These are phyloP conservation scores for Heliocidaris erythrogramma DNA, from an alignment of 35 echinoderm and acorn worm genomes.

Conservation along the genomic window DNA sequence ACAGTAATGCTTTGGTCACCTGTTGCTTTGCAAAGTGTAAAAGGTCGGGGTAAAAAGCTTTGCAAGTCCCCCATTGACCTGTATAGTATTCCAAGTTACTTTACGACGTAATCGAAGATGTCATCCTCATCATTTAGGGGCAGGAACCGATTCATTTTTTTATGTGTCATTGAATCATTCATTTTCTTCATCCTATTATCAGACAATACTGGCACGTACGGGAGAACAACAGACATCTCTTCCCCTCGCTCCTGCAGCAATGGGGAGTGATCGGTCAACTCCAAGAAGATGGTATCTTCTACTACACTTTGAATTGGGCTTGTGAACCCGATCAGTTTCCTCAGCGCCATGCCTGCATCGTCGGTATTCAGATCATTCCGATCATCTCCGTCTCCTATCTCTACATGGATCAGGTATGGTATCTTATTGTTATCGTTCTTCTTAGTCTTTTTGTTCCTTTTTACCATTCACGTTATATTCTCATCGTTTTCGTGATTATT, in stretches of 20 bases:
- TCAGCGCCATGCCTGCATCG: constrained; percentile 80
- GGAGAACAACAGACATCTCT: constrained; percentile 70
- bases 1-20: no score
- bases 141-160: no score
- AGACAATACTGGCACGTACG: constrained; percentile 75
- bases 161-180: no score
- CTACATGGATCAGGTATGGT: constrained; percentile 75
- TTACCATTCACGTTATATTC: no score
- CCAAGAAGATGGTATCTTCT: constrained; percentile 86
- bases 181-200: background rate
- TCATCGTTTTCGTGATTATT: background rate
- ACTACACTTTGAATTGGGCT: constrained; percentile 84
- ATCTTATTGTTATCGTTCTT: background rate
- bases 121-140: no score
- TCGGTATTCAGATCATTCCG: constrained; percentile 87
- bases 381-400: constrained; percentile 81
- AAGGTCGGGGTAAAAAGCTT: no score
- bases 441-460: no score
- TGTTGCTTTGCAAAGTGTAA: no score
- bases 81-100: no score
- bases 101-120: no score
- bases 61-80: no score
- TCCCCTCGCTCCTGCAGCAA: constrained; percentile 64
- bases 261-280: constrained; percentile 83
- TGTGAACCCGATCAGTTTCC: constrained; percentile 88